A percentile compares a stretch with the other conserved stretches of the same genome.
Evolutionary conservation across 1,140 invertebrate genomes (phyloP).

Genomic region (Nebria ingens): DNA sequence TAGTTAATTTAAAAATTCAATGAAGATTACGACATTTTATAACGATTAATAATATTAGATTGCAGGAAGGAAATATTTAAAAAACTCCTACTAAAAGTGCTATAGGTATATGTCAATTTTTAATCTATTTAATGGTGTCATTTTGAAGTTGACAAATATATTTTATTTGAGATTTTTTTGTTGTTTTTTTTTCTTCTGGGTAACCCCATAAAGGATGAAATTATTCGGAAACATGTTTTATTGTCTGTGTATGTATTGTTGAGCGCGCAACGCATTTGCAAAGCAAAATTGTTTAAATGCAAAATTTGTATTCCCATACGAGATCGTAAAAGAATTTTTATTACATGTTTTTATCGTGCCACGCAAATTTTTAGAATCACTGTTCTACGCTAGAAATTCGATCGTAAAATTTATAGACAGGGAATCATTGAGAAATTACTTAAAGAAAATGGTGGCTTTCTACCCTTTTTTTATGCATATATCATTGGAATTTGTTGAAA

Average conservation of each 20-base stretch:
- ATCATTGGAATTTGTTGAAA: no score
- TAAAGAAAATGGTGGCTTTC: background rate
- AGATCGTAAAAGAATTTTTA: slow-evolving; percentile 8
- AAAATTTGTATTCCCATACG: slow-evolving; percentile 6
- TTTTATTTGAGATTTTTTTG: no score
- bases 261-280: background rate
- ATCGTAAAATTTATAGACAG: background rate
- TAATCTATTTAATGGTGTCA: no score
- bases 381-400: background rate
- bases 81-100: no score
- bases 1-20: no score
- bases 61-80: no score
- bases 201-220: slow-evolving; percentile 7
- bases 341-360: slow-evolving; percentile 1
- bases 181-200: no score
- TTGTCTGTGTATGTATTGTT: background rate
- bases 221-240: slow-evolving; percentile 9
- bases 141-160: no score
- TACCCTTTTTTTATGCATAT: no score
- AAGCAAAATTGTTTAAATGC: slow-evolving; percentile 9
- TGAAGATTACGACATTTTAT: no score
- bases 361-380: background rate
- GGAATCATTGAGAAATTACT: background rate
- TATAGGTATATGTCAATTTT: no score
- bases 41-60: no score